phyloP scores from a whole-genome alignment of 2,113 vertebrate genomes.

The Oreochromis spilurus region DNA sequence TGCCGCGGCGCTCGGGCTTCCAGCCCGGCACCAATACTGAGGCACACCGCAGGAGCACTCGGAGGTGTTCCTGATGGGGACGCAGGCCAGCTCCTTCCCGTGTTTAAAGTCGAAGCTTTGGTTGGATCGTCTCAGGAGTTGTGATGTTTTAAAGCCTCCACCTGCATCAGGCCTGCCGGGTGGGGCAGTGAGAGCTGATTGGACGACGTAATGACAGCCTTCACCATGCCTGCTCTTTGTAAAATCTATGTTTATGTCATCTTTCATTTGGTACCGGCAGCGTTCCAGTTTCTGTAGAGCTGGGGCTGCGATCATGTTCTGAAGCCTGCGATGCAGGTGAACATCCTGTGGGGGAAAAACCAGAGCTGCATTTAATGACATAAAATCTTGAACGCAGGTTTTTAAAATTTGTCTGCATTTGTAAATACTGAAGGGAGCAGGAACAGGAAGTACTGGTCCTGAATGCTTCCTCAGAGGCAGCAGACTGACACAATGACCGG shows the following conservation, averaged over 20 bases:
- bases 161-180: background rate
- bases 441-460: background rate
- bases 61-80: background rate
- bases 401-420: background rate
- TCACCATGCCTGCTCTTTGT: background rate
- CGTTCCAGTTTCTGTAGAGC: background rate
- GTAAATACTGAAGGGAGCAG: background rate
- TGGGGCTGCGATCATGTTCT: background rate
- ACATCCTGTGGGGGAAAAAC: background rate
- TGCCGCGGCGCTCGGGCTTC: constrained; percentile 76
- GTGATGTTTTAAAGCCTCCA: background rate
- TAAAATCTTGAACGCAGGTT: background rate
- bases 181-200: background rate
- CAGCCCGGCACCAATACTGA: constrained; percentile 74
- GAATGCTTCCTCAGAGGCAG: background rate
- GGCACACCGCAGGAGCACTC: background rate
- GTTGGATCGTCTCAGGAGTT: background rate
- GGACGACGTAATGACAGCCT: background rate
- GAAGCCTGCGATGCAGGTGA: background rate
- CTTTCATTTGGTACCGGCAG: background rate
- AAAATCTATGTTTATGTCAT: background rate
- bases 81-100: background rate
- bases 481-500: background rate
- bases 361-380: background rate
- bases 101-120: background rate